Base-by-base conservation (phyloP, 2,888 invertebrate species). In the Drosophila cognata region DNA sequence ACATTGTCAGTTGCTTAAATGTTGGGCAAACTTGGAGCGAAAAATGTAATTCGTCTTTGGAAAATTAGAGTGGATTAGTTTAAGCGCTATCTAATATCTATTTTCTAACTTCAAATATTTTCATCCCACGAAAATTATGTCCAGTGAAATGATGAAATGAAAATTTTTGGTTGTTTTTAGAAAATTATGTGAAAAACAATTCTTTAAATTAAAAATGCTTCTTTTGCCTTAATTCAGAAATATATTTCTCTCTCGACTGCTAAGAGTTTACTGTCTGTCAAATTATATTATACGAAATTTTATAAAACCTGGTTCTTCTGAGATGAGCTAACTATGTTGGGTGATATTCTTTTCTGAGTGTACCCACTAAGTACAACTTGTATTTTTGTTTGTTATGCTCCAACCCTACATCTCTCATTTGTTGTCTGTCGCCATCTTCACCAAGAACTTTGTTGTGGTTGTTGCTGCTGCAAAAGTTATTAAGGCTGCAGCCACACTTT, bases 401-500 rank as follows among this genome's bases (percentile, higher is more conserved):
- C 61, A 51, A 41, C 66, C 46, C 1, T 8, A 8, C 25, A 46
- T 25, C 25, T 16, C 16, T 46, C 46, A 25, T 46, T 46, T 46
- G 46, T 25, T 56, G 55, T 53, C 38, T 52, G 55, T 70, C 69
- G 71, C 71, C 72, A 67, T 82, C 70, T 74, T 63, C 62, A 79
- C 81, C 74, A 75, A 58, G 52, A 70, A 77, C 59, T 82, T 81
- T 81, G 71, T 67, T 82, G 71, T 71, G 79, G 72, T 57, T 74
- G 59, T 63, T 64, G 50, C 65, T 71, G 67, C 76, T 61, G 75
- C 70, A 71, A 64, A 81, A 88, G 79, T 89, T 87, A 87, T 87
- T 87, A 89, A 87, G 81, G 83, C 82, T 84, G 75, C 76, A 83
- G 77, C 88, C 78, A 66, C 89, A 87, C 85, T 87, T 75, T 87